Base-by-base conservation (phyloP, 2,888 invertebrate species). In the Selenia dentaria region DNA sequence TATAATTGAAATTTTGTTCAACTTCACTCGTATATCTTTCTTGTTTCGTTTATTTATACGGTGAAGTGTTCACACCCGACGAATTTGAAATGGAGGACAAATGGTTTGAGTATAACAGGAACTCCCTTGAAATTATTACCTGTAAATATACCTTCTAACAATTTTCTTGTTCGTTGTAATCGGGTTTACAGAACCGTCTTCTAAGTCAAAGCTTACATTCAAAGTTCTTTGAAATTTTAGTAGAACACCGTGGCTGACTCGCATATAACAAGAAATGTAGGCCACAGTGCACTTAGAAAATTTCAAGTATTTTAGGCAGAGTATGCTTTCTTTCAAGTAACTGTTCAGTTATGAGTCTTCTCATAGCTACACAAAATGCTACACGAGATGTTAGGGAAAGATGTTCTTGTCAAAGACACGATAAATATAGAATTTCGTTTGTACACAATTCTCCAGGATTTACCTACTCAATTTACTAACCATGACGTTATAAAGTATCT, bases 1-100 rank as follows among this genome's bases (percentile, higher is more conserved):
- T 79, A 79, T 81, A 84, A 84, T 85, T 84, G 83, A 82, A 85
- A 84, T 78, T 83, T 81, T 71, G 77, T 78, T 74, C 75, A 74
- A 70, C 71, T 59, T 66, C 59, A 63, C 62, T 74, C 29, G 64
- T 69, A 66, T 56, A 64, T 67, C 63, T 72, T 74, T 71, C 70
- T 73, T 69, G 70, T 74, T 65, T 32, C 41, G 57, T 35, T 11
- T 39, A 32, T 39, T 32, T 38, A 22, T 24, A 29, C 27, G 13
- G 13, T 10, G 14, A 27, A 29, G 22, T 37, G 22, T 46, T 50
- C 18, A 20, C 22, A 35, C 12, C 26, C 10, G 13, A 38, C 9
- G 24, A 32, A 31, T 16, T 31, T 11, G 31, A 16, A 31, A 16
- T 10, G 26, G 11, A 12, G 16, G 16, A 32, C 25, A 39, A 31